phyloP scores from a whole-genome alignment of 2,797 vertebrate species.

The Etheostoma nigrum region DNA sequence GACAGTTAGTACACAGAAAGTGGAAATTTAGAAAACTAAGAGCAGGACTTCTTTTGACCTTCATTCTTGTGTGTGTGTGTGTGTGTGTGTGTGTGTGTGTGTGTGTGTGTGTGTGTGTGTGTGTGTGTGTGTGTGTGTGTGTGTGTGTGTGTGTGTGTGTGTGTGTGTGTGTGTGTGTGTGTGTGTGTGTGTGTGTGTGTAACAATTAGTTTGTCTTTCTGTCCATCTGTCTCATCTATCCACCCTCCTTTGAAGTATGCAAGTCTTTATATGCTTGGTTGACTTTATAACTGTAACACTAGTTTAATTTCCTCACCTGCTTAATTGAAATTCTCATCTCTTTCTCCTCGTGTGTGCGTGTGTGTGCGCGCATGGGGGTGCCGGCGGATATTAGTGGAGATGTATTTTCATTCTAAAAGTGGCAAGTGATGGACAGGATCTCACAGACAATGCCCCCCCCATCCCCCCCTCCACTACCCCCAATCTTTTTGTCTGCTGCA shows the following conservation, averaged over 20 bases:
- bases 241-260: conserved; percentile 43
- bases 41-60: conserved; percentile 66
- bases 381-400: conserved; percentile 80
- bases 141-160: conserved; percentile 16
- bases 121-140: conserved; percentile 22
- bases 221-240: conserved; percentile 50
- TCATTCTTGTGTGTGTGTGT: conserved; percentile 32
- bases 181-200: conserved; percentile 33
- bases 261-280: conserved; percentile 80
- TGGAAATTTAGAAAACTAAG: conserved; percentile 44
- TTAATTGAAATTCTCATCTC: conserved; percentile 85
- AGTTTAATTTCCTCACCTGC: conserved; percentile 81
- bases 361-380: conserved; percentile 19
- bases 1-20: conserved; percentile 43
- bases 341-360: conserved; percentile 58
- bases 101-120: conserved; percentile 23
- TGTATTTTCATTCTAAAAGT: conserved; percentile 86
- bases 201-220: conserved; percentile 36
- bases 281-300: conserved; percentile 78
- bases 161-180: no score
- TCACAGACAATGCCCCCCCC: conserved; percentile 76
- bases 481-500: conserved; percentile 80
- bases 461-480: conserved; percentile 46
- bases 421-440: conserved; percentile 85
- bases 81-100: conserved; percentile 22